Evolutionary conservation across 2,888 invertebrate genomes (phyloP), one percentile per base, ranked within the genome.

Genomic region (Kuschelorhynchus macadamiae): DNA sequence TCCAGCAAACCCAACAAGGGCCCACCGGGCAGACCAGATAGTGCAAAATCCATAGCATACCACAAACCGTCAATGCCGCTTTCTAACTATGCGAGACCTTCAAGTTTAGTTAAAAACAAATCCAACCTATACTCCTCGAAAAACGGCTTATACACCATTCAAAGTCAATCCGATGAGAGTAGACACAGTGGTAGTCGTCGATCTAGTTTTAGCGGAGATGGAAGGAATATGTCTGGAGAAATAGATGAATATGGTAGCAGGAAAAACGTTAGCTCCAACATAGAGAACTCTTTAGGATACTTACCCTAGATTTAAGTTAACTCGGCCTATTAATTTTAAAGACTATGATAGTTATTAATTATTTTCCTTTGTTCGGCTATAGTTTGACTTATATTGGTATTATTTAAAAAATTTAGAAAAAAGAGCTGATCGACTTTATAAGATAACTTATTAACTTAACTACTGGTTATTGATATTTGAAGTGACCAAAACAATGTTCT

Each of bases 201-300:
- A 41, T 80, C 81, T 1, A 79, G 80, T 70, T 32, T 78, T 7
- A 77, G 77, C 60, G 75, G 65, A n/a, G 69, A 63, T 1, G 70
- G 71, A 8, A 72, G 74, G 18, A 74, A 73, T 52, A 69, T 74
- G 20, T 61, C 67, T 12, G 73, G 73, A 20, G 79, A 76, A 67
- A 74, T 75, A 20, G 74, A 77, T 5, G 50, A 36, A 42, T 65
- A 21, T 42, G 60, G 59, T n/a, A 57, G 47, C 18, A 56, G 63
- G 21, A 56, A 53, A 32, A 67, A 57, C 42, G 25, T 77, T 47
- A 87, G 87, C 73, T 85, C 85, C 42, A 88, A 87, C 75, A 83
- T 90, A 36, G 90, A 90, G 79, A 88, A 89, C 74, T 89, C 89
- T 2, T 80, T 90, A 18, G 90, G 90, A 4, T 90, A 90, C 79